phyloP scores from a whole-genome alignment of 2,113 vertebrate genomes.

The Chinchilla lanigera region DNA sequence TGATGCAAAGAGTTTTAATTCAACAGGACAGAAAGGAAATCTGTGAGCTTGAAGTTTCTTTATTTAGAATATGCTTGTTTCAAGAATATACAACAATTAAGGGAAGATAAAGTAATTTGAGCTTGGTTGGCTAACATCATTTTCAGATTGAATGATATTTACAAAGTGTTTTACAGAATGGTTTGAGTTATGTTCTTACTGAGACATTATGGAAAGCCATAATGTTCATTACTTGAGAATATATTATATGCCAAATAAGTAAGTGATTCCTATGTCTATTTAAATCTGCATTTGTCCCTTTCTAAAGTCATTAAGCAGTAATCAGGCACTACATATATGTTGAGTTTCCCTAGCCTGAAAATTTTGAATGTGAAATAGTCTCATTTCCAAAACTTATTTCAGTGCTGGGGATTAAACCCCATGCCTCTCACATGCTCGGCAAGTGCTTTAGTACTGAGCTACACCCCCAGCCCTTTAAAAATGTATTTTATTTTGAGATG shows the following conservation, averaged over 20 bases:
- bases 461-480: too few species aligned
- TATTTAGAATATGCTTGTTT: conserved; percentile 5
- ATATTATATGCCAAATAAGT: not conserved
- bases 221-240: not conserved
- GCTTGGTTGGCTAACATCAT: conserved; percentile 31
- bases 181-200: conserved; percentile 30
- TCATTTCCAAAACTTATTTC: not conserved
- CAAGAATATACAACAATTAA: not conserved
- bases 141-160: conserved; percentile 38
- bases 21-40: not conserved
- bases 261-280: not conserved
- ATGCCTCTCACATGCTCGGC: too few species aligned
- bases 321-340: not conserved
- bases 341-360: not conserved
- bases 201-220: not conserved
- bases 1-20: not conserved
- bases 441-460: too few species aligned
- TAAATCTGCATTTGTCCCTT: conserved; percentile 41
- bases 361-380: not conserved
- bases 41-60: conserved; percentile 13
- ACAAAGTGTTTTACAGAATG: conserved; percentile 41
- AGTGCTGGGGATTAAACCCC: too few species aligned
- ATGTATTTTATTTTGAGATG: too few species aligned
- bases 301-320: conserved; percentile 1
- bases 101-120: conserved; percentile 20